Evolutionary conservation across 2,797 vertebrate species (phyloP).

Genomic region (Buphagus erythrorhynchus): DNA sequence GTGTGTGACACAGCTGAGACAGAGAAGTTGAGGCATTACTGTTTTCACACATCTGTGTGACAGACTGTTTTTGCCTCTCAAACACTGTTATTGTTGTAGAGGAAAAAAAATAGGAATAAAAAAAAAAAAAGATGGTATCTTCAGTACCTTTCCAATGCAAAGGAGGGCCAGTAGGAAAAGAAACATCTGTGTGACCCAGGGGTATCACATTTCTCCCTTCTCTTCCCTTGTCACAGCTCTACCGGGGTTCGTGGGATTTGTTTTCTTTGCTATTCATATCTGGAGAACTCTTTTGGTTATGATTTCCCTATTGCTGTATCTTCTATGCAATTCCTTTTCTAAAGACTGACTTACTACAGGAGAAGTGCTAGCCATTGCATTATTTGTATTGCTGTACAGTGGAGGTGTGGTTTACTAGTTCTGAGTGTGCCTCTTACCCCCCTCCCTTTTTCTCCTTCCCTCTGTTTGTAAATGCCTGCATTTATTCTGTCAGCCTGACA

Average conservation of each 20-base stretch:
- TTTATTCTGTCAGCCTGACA: conserved; percentile 90
- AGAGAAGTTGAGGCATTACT: background rate
- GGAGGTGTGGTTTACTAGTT: conserved; percentile 84
- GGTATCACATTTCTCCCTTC: background rate
- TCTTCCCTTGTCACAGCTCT: conserved; percentile 31
- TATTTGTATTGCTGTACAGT: conserved; percentile 83
- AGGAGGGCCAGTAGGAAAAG: background rate
- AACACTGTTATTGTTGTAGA: background rate
- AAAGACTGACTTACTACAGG: conserved; percentile 77
- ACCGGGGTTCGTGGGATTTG: background rate
- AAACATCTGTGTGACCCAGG: background rate
- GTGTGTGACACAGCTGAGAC: background rate
- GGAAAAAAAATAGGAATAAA: background rate
- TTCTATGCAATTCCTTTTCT: conserved; percentile 96
- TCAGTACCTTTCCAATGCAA: background rate
- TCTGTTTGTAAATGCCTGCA: conserved; percentile 90
- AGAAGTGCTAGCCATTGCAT: conserved; percentile 80
- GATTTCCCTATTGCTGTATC: conserved; percentile 83
- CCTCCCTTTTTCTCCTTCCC: conserved; percentile 78
- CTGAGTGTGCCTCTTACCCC: conserved; percentile 75
- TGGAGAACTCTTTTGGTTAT: conserved; percentile 67
- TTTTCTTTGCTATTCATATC: conserved; percentile 61
- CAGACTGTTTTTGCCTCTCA: background rate
- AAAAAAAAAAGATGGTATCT: background rate
- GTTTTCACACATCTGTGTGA: background rate